Base-by-base conservation (phyloP, 1,140 invertebrate genomes). In the Cotesia typhae region DNA sequence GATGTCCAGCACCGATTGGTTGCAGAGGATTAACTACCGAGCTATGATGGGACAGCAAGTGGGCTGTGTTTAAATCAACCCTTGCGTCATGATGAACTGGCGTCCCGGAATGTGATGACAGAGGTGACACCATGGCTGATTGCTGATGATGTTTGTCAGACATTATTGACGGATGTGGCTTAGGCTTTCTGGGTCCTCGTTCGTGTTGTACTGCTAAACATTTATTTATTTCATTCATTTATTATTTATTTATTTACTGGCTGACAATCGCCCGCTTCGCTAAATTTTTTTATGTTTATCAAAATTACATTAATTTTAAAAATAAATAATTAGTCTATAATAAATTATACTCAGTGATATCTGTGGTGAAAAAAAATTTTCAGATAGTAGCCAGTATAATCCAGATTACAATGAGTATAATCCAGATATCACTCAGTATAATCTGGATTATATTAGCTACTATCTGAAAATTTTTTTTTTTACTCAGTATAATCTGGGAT, bases 191-290 rank as follows among this genome's bases (percentile, higher is more conserved):
- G 0, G 97, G 97, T 7, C 97, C 97, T 66, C 97, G 89, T 85
- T 99, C 97, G 85, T 99, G 97, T 87, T 99, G 97, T 38, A 99
- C 97, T 80, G 97, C 97, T 98, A 88, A 75, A 87, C 71, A 83
- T 74, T 67, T 79, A 77, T 71, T 68, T 71, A 14, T 20, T 66
- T 38, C 28, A 28, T 28, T 28, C 28, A 28, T 28, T 28, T 3
- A 28, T 28, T 28, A 28, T 17, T 59, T 38, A 63, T n/a, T 61
- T 47, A 52, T 71, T 72, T 74, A 74, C 67, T 59, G 28, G 28
- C 28, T 64, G 12, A 36, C 14, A 64, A 64, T 35, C 14, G 5
- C 28, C n/a, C 52, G 4, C 4, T 47, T 28, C 28, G 20, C 41
- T 3, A 9, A 38, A 52, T n/a, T 52, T 52, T 1, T n/a, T 52